Evolutionary conservation across 2,113 vertebrate genomes (phyloP), one percentile per base, ranked within the genome.

Genomic region (Sorex araneus): DNA sequence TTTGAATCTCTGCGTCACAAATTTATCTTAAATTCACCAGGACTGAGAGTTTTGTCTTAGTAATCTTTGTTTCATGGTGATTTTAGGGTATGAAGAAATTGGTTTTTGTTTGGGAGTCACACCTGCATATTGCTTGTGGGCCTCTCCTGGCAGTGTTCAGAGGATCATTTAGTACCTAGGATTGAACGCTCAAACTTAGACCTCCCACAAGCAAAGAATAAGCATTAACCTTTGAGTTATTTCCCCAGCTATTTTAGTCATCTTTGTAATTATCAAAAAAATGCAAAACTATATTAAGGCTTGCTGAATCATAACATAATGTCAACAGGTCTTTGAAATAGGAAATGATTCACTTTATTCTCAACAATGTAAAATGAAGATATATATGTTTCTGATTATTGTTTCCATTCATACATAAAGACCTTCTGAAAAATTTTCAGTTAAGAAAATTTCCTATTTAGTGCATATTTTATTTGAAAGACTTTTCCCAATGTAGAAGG

Each of bases 181-280:
- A 54, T 54, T 54, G 54, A 54, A 15, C 12, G 13, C 54, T 54
- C 13, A 19, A 54, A 10, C 54, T 3, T 4, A 19, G 18, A 12
- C 54, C 18, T 54, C 54, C 54, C 54, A 54, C 54, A 54, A 16
- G 54, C 54, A 54, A 54, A 12, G 54, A 16, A 54, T 54, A 54
- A 15, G 54, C 54, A 54, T 19, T 54, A 54, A 19, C 54, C 54
- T 54, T 54, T 54, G 54, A 54, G 18, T 19, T 54, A 54, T 54
- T 19, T 54, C 54, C 12, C 54, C 15, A 19, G 54, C 54, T 54
- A 54, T 54, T 54, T 79, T 64, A 81, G 8, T 71, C 50, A 69
- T 92, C 23, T 89, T 92, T 81, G 12, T 43, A 89, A 85, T 64
- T 71, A 74, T n/a, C 69, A 76, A 50, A 73, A 73, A 54, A 70